Evolutionary conservation across 2,888 invertebrate species (phyloP), one percentile per base, ranked within the genome.

Genomic region (Eupithecia abbreviata): DNA sequence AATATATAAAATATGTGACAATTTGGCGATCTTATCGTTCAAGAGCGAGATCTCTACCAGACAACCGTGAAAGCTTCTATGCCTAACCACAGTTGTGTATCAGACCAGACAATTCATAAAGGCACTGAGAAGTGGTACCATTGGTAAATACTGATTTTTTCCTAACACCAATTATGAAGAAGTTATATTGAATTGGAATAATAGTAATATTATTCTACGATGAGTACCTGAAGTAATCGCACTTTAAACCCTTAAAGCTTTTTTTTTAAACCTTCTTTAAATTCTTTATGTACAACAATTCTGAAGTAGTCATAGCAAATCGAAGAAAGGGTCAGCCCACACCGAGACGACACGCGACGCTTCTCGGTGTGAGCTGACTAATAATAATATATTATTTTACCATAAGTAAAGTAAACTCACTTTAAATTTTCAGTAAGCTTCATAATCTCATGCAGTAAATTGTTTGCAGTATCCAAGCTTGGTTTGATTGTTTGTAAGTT

Each of bases 401-500:
- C n/a, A 55, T 41, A 2, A 41, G 43, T 15, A 55, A 6, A 55
- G n/a, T 30, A 18, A 65, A 85, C 90, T 89, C 73, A 95, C 94
- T 89, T 92, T 66, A 93, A 83, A 79, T 81, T 87, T 10, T 92
- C 91, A 2, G 88, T 83, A 2, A 90, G 78, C 71, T 90, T 91
- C 83, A 85, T 88, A 66, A 94, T 92, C 70, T 94, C 93, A 45
- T 90, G 85, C 76, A 94, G 79, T 51, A 91, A 77, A 78, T 89
- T 91, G 71, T 91, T 92, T 13, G 92, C 91, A 1, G 86, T 84
- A 70, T 93, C 93, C 72, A 94, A 80, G 73, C 87, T 89, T 0
- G 93, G 92, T 82, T 93, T 93, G 43, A 91, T 87, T 0, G 88
- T 89, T 78, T 93, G 94, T 73, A 95, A 83, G 77, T 93, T 93